These are phyloP conservation scores for Limnephilus marmoratus DNA, from an alignment of 2,888 invertebrate species.

Conservation along the genomic window DNA sequence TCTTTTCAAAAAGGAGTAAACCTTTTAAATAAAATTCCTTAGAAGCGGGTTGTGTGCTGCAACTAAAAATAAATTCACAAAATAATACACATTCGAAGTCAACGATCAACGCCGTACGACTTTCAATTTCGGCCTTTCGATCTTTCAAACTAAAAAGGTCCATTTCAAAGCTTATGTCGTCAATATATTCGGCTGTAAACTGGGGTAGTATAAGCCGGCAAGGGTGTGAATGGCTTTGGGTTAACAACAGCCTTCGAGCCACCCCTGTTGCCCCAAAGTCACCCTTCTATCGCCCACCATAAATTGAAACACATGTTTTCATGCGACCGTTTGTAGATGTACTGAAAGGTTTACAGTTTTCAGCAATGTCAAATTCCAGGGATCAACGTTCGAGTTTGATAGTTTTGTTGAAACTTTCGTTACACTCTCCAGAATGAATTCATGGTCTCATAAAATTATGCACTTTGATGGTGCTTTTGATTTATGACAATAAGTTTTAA, in stretches of 20 bases:
- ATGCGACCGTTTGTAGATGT: conserved; percentile 38
- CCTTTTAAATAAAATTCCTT: not conserved
- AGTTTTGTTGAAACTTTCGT: not conserved
- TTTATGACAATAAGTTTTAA: not conserved
- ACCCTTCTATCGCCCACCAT: conserved; percentile 8
- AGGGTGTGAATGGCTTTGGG: conserved; percentile 52
- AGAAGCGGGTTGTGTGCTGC: not conserved
- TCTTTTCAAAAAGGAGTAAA: not conserved
- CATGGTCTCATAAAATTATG: not conserved
- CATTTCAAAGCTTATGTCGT: conserved; percentile 46
- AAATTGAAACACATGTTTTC: conserved; percentile 59
- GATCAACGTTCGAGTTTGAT: not conserved
- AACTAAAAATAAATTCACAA: not conserved
- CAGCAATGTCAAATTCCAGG: not conserved
- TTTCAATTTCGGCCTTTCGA: conserved; percentile 32
- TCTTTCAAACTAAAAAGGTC: conserved; percentile 45
- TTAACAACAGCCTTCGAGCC: conserved; percentile 34
- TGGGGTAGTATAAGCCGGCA: conserved; percentile 7
- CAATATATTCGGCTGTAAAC: conserved; percentile 55
- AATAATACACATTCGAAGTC: not conserved
- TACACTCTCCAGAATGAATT: not conserved
- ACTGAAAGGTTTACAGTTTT: not conserved
- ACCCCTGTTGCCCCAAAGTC: not conserved
- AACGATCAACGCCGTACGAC: conserved; percentile 22
- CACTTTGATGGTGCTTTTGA: not conserved